Conservation (phyloP, 1,140 invertebrate genomes). For the Neuroterus valhalla region DNA sequence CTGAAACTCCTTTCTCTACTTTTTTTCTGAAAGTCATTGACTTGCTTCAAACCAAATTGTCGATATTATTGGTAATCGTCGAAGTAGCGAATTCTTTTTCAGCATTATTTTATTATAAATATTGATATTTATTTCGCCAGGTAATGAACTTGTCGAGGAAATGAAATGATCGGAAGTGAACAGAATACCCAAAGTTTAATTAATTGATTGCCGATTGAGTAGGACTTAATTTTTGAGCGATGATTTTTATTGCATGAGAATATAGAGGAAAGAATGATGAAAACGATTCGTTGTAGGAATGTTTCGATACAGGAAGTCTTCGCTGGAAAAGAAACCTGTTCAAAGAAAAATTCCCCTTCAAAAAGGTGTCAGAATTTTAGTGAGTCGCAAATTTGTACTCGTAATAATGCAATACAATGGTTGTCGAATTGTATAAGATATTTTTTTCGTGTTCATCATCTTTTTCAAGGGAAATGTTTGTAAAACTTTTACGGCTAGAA, state of each 20-base stretch:
- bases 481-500: constrained; percentile 12
- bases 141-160: constrained; percentile 5
- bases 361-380: constrained; percentile 7
- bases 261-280: neutral
- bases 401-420: constrained; percentile 6
- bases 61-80: neutral
- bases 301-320: no score
- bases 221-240: constrained; percentile 18
- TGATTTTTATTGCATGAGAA: constrained; percentile 4
- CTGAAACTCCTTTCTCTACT: neutral
- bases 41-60: constrained; percentile 12
- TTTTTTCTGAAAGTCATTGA: neutral
- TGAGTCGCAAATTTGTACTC: constrained; percentile 18
- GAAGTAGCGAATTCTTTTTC: no score
- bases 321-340: neutral
- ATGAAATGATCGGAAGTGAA: constrained; percentile 11
- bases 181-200: constrained; percentile 18
- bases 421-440: constrained; percentile 7
- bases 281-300: neutral
- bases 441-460: neutral
- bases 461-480: constrained; percentile 22
- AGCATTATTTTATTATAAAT: no score
- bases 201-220: constrained; percentile 21
- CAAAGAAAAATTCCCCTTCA: neutral
- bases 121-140: neutral